phyloP scores from a whole-genome alignment of 2,797 vertebrate genomes.

The Tokudaia tokunoshimensis region DNA sequence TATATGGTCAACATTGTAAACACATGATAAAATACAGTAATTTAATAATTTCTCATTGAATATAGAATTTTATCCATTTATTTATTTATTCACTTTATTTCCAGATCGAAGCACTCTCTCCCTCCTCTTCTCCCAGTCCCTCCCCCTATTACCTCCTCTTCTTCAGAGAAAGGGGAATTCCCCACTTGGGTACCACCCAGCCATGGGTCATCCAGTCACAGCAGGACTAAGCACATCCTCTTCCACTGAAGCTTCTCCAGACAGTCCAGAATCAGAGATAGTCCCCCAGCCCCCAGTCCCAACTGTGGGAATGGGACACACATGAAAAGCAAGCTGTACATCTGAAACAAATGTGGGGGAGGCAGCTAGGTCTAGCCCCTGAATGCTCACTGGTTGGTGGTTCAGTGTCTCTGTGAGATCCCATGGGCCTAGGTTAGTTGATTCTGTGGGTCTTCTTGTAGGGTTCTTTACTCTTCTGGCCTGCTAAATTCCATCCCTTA shows the following conservation, averaged over 20 bases:
- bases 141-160: not conserved
- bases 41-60: slow-evolving; percentile 41
- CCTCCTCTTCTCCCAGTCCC: not conserved
- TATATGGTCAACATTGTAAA: slow-evolving; percentile 19
- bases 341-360: no score
- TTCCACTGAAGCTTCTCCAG: not conserved
- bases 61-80: not conserved
- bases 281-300: not conserved
- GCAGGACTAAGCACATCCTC: not conserved
- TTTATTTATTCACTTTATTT: not conserved
- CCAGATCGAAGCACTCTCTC: not conserved
- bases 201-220: not conserved
- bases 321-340: no score
- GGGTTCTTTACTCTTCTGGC: not conserved
- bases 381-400: no score
- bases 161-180: not conserved
- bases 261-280: not conserved
- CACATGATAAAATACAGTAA: not conserved
- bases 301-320: no score
- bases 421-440: no score
- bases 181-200: not conserved
- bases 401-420: no score
- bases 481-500: not conserved
- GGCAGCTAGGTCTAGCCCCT: no score
- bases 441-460: not conserved